Base-by-base conservation (phyloP, 2,888 invertebrate genomes). In the Onchidella celtica region DNA sequence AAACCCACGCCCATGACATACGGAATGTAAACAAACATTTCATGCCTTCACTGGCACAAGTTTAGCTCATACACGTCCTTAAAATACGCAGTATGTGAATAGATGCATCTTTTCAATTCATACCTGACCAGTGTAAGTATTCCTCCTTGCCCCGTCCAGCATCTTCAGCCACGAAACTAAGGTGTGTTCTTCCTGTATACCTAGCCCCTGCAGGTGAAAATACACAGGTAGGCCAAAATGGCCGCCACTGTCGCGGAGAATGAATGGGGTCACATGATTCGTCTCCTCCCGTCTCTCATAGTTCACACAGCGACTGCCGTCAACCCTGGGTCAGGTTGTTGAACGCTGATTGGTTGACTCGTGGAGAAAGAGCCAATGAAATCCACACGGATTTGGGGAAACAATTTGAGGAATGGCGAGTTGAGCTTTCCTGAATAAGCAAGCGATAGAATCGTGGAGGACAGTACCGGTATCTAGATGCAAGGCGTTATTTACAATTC, bases 171-270 rank as follows among this genome's bases (percentile, higher is more conserved):
- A 4, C 27, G 57, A 9, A 40, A n/a, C 14, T 11, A 27, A 66
- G 32, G 57, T 57, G 73, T 73, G 57, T 57, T 29, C 57, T 57
- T 29, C 57, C 32, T 14, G n/a, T 9, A 3, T 36, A 40, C 47
- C 69, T 69, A 24, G 6, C 21, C 55, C 21, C 11, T 6, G 57
- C 73, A 73, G 73, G 73, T 73, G 57, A 47, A 57, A 57, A 73
- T 11, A 40, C 73, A 73, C 73, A 73, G 73, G 73, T 73, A 73
- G 29, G 24, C 73, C 57, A 57, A 73, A 73, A 73, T 57, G 69
- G 69, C 69, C 69, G 69, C 36, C 40, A 21, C 14, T 24, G 40
- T 9, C 36, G 14, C 40, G 24, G 38, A 27, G 38, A 69, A 69
- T 69, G 69, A 69, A 69, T 69, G 69, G 40, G 36, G 69, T 69